A percentile compares a stretch with the other conserved stretches of the same genome.
These are phyloP conservation scores for Montipora capitata DNA, from an alignment of 92 coral and sea anemone species.

Conservation along the genomic window DNA sequence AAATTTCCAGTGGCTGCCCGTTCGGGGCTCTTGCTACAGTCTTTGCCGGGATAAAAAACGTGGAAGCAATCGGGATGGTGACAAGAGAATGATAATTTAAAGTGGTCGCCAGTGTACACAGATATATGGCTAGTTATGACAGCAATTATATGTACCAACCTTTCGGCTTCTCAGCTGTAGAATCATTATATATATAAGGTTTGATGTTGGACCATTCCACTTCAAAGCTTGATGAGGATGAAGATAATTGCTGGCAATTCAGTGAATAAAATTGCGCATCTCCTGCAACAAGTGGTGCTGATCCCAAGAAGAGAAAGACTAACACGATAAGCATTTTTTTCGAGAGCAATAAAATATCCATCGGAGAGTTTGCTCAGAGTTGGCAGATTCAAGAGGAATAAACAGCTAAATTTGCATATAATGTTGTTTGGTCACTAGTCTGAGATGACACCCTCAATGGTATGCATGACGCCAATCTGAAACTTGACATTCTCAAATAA, in stretches of 20 bases:
- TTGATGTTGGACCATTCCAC: slow-evolving; percentile 15
- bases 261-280: background rate
- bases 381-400: background rate
- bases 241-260: slow-evolving; percentile 24
- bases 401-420: background rate
- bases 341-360: background rate
- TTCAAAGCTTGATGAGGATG: background rate
- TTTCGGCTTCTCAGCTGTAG: background rate
- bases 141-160: background rate
- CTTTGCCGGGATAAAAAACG: too few species aligned
- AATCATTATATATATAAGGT: slow-evolving; percentile 21
- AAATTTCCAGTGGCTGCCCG: too few species aligned
- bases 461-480: background rate
- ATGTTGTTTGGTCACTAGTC: background rate
- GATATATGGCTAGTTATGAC: background rate
- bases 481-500: background rate
- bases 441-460: background rate
- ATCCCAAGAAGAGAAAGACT: background rate
- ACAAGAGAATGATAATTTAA: too few species aligned
- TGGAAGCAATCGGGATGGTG: too few species aligned
- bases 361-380: background rate
- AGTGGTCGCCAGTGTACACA: background rate
- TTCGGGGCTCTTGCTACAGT: too few species aligned
- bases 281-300: background rate
- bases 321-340: background rate